phyloP scores from a whole-genome alignment of 2,888 invertebrate genomes.

The Lysandra bellargus region DNA sequence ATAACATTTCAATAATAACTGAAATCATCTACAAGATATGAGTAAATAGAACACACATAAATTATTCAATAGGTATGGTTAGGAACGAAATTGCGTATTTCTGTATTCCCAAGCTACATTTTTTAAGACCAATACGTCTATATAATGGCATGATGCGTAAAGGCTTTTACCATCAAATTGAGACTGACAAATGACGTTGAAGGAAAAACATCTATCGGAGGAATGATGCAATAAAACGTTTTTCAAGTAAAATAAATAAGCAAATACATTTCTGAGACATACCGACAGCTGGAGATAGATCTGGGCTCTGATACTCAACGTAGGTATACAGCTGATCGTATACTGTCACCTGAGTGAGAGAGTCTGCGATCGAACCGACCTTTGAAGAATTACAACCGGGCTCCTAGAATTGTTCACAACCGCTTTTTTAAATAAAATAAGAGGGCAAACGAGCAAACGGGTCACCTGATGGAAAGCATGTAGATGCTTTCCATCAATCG shows the following conservation, averaged over 20 bases:
- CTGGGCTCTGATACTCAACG: not conserved
- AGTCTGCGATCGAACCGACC: no score
- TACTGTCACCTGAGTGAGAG: no score
- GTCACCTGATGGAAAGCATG: no score
- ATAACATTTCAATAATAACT: not conserved
- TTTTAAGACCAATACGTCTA: slow-evolving; percentile 37
- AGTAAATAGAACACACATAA: not conserved
- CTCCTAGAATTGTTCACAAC: no score
- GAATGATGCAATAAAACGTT: slow-evolving; percentile 56
- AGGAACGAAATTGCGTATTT: slow-evolving; percentile 5
- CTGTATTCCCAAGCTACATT: not conserved
- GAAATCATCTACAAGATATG: not conserved
- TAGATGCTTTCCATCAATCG: no score
- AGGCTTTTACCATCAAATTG: slow-evolving; percentile 61
- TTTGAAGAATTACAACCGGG: no score
- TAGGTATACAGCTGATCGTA: no score
- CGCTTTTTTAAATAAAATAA: no score
- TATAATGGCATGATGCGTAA: slow-evolving; percentile 46
- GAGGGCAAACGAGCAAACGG: no score
- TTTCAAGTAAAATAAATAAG: slow-evolving; percentile 47
- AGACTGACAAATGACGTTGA: slow-evolving; percentile 66
- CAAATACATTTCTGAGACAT: slow-evolving; percentile 36
- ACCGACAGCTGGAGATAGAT: slow-evolving; percentile 30
- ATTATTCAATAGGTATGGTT: not conserved
- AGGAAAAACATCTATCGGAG: slow-evolving; percentile 56